These are phyloP conservation scores for Camponotus vicinus DNA, from an alignment of 1,140 invertebrate genomes.

Conservation along the genomic window DNA sequence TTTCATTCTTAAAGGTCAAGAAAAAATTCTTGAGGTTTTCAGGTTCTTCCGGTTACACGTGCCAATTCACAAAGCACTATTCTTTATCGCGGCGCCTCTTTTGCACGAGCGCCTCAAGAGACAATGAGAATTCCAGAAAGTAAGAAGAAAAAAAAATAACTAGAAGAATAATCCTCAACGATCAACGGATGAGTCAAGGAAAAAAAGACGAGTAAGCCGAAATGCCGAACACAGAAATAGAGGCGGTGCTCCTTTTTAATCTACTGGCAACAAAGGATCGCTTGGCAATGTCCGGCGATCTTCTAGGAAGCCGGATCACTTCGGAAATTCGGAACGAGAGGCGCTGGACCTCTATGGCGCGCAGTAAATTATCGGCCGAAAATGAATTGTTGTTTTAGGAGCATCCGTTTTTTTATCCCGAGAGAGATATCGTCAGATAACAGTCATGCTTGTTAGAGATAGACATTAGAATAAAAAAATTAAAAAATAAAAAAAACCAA, in stretches of 20 bases:
- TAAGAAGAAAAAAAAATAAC: conserved; percentile 16
- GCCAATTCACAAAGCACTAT: conserved; percentile 30
- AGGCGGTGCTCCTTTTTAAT: conserved; percentile 56
- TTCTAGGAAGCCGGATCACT: conserved; percentile 58
- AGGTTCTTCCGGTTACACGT: background rate
- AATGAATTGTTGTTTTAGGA: conserved; percentile 69
- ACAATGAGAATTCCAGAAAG: conserved; percentile 28
- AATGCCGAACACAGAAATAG: background rate
- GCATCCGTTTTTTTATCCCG: background rate
- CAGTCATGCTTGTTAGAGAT: background rate
- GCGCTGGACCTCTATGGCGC: conserved; percentile 6
- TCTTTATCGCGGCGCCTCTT: conserved; percentile 37
- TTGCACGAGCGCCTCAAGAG: background rate
- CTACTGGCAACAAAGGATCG: conserved; percentile 67
- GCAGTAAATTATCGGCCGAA: conserved; percentile 66
- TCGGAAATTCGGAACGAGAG: conserved; percentile 19
- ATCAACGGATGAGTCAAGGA: background rate
- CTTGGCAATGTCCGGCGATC: conserved; percentile 39
- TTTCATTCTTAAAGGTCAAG: background rate
- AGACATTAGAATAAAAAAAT: background rate
- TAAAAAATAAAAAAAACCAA: background rate
- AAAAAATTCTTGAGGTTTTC: background rate
- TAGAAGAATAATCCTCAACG: conserved; percentile 45
- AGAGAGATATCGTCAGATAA: conserved; percentile 36
- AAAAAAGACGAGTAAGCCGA: conserved; percentile 1